Conservation (phyloP, 64 coral and sea anemone genomes). For the Cladopsammia gracilis region DNA sequence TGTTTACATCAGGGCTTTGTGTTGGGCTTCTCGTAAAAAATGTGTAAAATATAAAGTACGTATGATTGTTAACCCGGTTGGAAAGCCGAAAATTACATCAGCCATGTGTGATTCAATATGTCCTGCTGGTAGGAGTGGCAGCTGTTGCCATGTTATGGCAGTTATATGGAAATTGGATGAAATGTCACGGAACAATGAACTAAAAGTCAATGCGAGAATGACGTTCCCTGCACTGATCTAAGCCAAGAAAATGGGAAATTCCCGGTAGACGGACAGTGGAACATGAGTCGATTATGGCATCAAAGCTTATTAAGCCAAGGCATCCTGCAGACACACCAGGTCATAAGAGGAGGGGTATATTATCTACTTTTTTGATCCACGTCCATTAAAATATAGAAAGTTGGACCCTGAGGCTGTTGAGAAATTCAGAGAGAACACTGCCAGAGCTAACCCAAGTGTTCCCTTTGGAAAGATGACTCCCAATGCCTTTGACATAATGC, state of each 20-base stretch:
- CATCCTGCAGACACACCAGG: slow-evolving; percentile 72
- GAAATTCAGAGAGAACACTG: slow-evolving; percentile 60
- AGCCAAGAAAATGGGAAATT: slow-evolving; percentile 81
- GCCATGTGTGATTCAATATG: slow-evolving; percentile 71
- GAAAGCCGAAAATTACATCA: slow-evolving; percentile 73
- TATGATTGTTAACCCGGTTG: slow-evolving; percentile 51
- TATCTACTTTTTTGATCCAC: slow-evolving; percentile 68
- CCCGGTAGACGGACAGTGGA: slow-evolving; percentile 68
- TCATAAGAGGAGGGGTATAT: slow-evolving; percentile 65
- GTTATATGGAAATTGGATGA: slow-evolving; percentile 80
- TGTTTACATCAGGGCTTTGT: slow-evolving; percentile 66
- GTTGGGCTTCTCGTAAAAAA: slow-evolving; percentile 73
- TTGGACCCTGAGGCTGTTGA: slow-evolving; percentile 46
- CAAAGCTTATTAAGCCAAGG: slow-evolving; percentile 69
- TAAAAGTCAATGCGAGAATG: slow-evolving; percentile 15
- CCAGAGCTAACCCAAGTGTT: slow-evolving; percentile 54
- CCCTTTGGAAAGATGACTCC: no score
- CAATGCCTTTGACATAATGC: slow-evolving; percentile 8
- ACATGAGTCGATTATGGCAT: slow-evolving; percentile 61
- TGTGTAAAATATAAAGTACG: slow-evolving; percentile 82
- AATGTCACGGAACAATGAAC: slow-evolving; percentile 63
- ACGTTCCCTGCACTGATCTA: slow-evolving; percentile 66
- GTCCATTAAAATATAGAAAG: slow-evolving; percentile 66
- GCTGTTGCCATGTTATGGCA: slow-evolving; percentile 75
- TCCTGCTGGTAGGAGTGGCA: slow-evolving; percentile 64